Base-by-base conservation (phyloP, 2,888 invertebrate genomes). In the Smittia aterrima region DNA sequence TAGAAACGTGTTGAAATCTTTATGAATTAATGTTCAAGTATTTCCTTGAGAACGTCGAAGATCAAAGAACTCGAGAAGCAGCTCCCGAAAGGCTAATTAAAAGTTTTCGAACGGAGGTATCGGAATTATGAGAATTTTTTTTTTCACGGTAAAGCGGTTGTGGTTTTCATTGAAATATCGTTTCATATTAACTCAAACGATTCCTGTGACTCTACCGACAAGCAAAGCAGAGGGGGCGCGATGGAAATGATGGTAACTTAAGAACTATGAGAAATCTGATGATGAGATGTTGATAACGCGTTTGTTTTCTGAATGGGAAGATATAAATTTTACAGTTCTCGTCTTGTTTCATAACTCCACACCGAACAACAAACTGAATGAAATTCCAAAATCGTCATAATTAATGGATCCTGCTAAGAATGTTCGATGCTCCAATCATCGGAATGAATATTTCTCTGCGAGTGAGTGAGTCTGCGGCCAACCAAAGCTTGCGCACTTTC, bases 201-300 rank as follows among this genome's bases (percentile, higher is more conserved):
- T 32, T 32, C 32, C 9, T 32, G 32, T 32, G 9, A 32, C 32
- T 32, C 9, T 32, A 32, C 32, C 32, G 32, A 32, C 32, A 32
- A 32, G 32, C 32, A 9, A n/a, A 32, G 32, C 32, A 9, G 32
- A 32, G 32, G 32, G 32, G 32, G 32, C 38, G 66, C 18, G 66
- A 24, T 32, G 66, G 66, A 66, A 66, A 32, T 25, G 40, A 40
- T 38, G 66, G 66, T 66, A 66, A 66, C 25, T 38, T 66, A 40
- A 66, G 66, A 66, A 40, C 66, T 66, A 66, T 66, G 66, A 66
- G 66, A 66, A 66, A 32, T 32, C 40, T 66, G 66, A 66, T 66
- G 32, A 38, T 40, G 40, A 38, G 40, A 66, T 40, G 40, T 32
- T 66, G 66, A 66, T 66, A 66, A 66, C 32, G 66, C 66, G 40